Base-by-base conservation (phyloP, 2,797 vertebrate genomes). In the Phoeniculus purpureus region DNA sequence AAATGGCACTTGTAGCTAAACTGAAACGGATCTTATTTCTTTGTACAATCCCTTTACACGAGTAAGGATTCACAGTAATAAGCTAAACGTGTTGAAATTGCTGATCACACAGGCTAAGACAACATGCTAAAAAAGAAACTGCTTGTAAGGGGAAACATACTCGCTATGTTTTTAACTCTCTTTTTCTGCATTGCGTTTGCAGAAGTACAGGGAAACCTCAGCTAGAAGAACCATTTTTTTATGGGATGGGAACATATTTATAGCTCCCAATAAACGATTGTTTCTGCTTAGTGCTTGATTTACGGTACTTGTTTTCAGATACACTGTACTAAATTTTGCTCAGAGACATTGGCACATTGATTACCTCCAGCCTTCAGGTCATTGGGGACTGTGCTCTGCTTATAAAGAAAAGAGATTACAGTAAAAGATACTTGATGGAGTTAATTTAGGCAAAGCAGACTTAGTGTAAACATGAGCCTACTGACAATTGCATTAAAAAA, bases 291-390 rank as follows among this genome's bases (percentile, higher is more conserved):
- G 73, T 72, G 82, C 68, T 91, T 93, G 89, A 92, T 96, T 96
- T 95, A 92, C 85, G 84, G 59, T 61, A 87, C 81, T 93, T 96
- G 31, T 95, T 96, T 96, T 93, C 71, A 93, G 68, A 96, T 81
- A 62, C 58, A 32, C 61, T 71, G n/a, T 67, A 82, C 51, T 92
- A 62, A 90, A 92, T 95, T 97, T 94, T 97, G 68, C 78, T 74
- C 17, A 20, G 68, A 95, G 76, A 88, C 58, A 64, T 59, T 93
- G 68, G 85, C 54, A 68, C 85, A 95, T 95, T 95, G 96, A 96
- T 95, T 96, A 65, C 82, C 59, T 93, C 87, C 60, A 65, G 26
- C 84, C 96, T 96, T 81, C 83, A 95, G 85, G 90, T 94, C 91
- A 94, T 15, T 77, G 55, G 85, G 56, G 70, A 83, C 45, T 81